phyloP scores from a whole-genome alignment of 2,113 vertebrate species.

The Cyphotilapia sp. region DNA sequence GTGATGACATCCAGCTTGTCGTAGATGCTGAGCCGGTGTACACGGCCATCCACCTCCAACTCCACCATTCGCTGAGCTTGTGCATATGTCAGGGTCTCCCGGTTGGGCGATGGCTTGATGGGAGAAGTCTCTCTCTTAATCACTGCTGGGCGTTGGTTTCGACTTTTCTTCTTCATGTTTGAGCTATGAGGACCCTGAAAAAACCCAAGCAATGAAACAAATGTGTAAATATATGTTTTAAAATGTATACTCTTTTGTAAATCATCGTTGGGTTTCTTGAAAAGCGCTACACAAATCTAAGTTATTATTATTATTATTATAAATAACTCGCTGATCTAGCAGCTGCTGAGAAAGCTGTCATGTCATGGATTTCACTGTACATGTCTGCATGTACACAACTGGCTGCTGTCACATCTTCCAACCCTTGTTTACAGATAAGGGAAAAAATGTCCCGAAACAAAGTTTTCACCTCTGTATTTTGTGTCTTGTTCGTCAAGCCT shows the following conservation, averaged over 20 bases:
- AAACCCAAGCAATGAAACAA: background rate
- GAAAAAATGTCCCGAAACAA: background rate
- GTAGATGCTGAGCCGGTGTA: slow-evolving; percentile 93
- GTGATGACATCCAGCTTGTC: slow-evolving; percentile 89
- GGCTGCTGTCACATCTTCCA: background rate
- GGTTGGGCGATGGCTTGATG: slow-evolving; percentile 89
- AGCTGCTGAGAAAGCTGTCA: background rate
- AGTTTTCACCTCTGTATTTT: background rate
- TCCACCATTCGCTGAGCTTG: slow-evolving; percentile 98
- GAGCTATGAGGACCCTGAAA: background rate
- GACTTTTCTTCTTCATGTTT: slow-evolving; percentile 92
- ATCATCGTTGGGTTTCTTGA: background rate
- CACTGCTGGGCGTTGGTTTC: slow-evolving; percentile 76
- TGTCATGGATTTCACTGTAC: background rate
- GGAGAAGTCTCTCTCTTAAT: slow-evolving; percentile 86
- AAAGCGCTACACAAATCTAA: background rate
- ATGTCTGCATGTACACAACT: background rate
- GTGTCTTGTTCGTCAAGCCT: background rate
- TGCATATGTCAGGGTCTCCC: slow-evolving; percentile 94
- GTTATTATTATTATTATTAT: background rate
- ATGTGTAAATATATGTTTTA: background rate
- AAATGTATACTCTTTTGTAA: background rate
- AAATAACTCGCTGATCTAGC: background rate
- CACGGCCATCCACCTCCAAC: slow-evolving; percentile 92
- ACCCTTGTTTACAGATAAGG: background rate